Base-by-base conservation (phyloP, 2,888 invertebrate genomes). In the Cantharis nigra region DNA sequence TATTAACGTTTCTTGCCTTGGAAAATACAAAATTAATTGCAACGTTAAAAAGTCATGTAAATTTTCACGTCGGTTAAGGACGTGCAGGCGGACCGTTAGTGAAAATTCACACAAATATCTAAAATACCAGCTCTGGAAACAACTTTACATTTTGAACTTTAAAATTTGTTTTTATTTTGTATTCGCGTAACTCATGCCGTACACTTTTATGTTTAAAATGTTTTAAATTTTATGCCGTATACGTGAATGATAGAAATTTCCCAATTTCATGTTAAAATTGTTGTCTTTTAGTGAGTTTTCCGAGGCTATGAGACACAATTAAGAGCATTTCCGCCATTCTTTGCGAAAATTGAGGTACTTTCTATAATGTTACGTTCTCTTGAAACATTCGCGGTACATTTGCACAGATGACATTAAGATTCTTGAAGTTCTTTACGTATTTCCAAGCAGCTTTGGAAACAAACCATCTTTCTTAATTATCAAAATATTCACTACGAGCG, bases 351-450 rank as follows among this genome's bases (percentile, higher is more conserved):
- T 76, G 69, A 76, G 69, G 71, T 72, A 72, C 76, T 71, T 76
- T 72, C 23, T 67, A 63, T 69, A 62, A 14, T 26, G n/a, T 62
- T 72, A 69, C 64, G 63, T 76, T 63, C 65, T 69, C 67, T 49
- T 70, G 71, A 77, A 74, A 71, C 77, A 73, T 76, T 77, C 73
- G 26, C 67, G 71, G 74, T 30, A 71, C 77, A 77, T 73, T 77
- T 77, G 67, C 77, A 69, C 67, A 65, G 72, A 77, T 77, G 76
- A 69, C 77, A 77, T 77, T 77, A 71, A 77, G 71, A 74, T 67
- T 63, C 65, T 76, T 73, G 20, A 69, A 76, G 72, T 72, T 71
- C 71, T 71, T 75, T 65, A 71, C 67, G 75, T 20, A 75, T 71
- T 72, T 76, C 49, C 69, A 30, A 76, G 63, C 33, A 63, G 72